Percentiles rank a stretch among this genome's conserved stretches.
phyloP scores from a whole-genome alignment of 2,113 vertebrate genomes.

The Pycnonotus jocosus region DNA sequence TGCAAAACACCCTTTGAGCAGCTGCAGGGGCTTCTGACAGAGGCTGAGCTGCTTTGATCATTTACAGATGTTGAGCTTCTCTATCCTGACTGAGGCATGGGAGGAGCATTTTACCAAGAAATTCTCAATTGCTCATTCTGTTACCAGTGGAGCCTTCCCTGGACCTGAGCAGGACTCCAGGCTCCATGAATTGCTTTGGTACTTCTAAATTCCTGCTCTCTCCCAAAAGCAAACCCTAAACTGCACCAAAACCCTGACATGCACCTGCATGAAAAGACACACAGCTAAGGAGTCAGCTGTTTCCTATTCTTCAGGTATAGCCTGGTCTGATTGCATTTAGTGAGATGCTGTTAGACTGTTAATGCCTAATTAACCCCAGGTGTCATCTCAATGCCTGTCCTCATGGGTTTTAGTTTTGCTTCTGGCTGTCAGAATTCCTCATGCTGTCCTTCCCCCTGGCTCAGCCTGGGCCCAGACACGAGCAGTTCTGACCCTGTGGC shows the following conservation, averaged over 20 bases:
- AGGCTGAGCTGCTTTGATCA: background rate
- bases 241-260: background rate
- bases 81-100: background rate
- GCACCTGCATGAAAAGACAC: background rate
- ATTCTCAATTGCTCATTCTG: background rate
- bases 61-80: conserved; percentile 3
- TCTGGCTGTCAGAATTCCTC: background rate
- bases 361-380: background rate
- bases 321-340: background rate
- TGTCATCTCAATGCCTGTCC: background rate
- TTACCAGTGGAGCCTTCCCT: background rate
- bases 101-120: background rate
- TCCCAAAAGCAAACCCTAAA: background rate
- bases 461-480: background rate
- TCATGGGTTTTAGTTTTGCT: background rate
- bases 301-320: background rate
- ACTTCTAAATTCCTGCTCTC: background rate
- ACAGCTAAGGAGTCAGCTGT: background rate
- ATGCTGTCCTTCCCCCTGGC: background rate
- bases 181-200: background rate
- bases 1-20: background rate
- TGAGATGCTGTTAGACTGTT: background rate
- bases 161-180: background rate
- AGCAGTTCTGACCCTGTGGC: background rate
- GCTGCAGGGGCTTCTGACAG: background rate